These are phyloP conservation scores for Coecobrya sp. DNA, from an alignment of 2,888 invertebrate species.

Conservation along the genomic window DNA sequence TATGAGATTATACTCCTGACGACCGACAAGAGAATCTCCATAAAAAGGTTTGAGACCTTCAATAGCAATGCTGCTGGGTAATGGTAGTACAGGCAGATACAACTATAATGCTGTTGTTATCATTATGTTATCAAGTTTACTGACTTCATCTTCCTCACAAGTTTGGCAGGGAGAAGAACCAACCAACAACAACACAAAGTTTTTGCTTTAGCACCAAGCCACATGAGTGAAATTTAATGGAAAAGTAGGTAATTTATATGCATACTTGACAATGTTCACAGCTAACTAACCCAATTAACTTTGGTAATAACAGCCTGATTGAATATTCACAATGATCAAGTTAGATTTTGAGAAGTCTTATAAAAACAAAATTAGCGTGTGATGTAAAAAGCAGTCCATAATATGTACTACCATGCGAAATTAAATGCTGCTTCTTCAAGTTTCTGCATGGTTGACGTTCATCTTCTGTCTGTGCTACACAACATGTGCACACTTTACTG, in stretches of 20 bases:
- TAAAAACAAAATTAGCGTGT: not conserved
- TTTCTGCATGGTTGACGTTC: conserved; percentile 37
- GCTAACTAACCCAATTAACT: conserved; percentile 54
- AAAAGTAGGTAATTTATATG: conserved; percentile 62
- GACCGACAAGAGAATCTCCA: not conserved
- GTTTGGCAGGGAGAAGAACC: not conserved
- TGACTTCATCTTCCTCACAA: conserved; percentile 27
- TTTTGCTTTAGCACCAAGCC: conserved; percentile 2
- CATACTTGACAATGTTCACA: conserved; percentile 35
- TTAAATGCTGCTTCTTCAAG: conserved; percentile 11
- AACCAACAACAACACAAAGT: not conserved
- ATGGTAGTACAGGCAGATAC: not conserved
- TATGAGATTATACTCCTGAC: conserved; percentile 36
- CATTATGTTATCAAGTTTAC: conserved; percentile 27
- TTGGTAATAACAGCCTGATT: conserved; percentile 32
- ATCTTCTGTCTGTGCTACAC: not conserved
- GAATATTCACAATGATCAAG: conserved; percentile 44
- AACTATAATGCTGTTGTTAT: not conserved
- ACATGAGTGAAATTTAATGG: conserved; percentile 47
- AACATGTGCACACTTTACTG: not conserved
- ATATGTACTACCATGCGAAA: not conserved
- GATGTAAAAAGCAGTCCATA: not conserved
- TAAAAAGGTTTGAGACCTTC: not conserved
- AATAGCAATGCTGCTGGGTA: not conserved
- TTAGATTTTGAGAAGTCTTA: not conserved